phyloP scores from a whole-genome alignment of 2,888 invertebrate genomes.

The Drosophila lutescens region DNA sequence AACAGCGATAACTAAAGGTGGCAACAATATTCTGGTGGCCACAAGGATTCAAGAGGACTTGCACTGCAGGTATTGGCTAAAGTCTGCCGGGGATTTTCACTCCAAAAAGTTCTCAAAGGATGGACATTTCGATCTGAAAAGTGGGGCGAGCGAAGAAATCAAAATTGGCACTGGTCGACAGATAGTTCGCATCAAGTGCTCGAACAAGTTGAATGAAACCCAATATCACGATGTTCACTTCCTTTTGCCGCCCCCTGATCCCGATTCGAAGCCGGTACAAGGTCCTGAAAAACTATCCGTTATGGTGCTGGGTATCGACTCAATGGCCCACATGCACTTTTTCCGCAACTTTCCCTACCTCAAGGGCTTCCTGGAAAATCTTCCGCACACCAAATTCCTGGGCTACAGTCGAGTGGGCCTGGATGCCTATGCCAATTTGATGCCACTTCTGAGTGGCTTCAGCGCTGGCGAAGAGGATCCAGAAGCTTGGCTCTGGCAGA shows the following conservation, averaged over 20 bases:
- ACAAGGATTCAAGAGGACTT: not conserved
- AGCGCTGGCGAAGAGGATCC: slow-evolving; percentile 86
- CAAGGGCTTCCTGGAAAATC: slow-evolving; percentile 84
- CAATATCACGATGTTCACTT: slow-evolving; percentile 39
- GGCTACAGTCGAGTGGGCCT: slow-evolving; percentile 96
- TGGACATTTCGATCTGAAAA: not conserved
- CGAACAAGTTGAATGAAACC: not conserved
- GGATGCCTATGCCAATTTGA: slow-evolving; percentile 95
- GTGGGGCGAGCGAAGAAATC: not conserved
- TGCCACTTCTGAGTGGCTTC: slow-evolving; percentile 90
- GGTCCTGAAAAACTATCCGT: slow-evolving; percentile 86
- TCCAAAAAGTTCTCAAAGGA: not conserved
- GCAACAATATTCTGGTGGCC: slow-evolving; percentile 19
- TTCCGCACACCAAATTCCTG: slow-evolving; percentile 87
- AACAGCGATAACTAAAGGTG: not conserved
- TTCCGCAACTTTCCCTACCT: slow-evolving; percentile 92
- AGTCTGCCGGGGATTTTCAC: not conserved
- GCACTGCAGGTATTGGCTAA: slow-evolving; percentile 15
- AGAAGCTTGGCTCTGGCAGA: slow-evolving; percentile 88
- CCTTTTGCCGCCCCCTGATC: slow-evolving; percentile 19
- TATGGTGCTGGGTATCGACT: slow-evolving; percentile 92
- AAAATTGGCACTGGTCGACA: slow-evolving; percentile 9
- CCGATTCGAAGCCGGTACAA: too few relatives aligned
- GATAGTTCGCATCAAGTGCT: slow-evolving; percentile 28
- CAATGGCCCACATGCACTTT: slow-evolving; percentile 92